Conservation (phyloP, 2,888 invertebrate genomes). For the Eugnorisma glareosa region DNA sequence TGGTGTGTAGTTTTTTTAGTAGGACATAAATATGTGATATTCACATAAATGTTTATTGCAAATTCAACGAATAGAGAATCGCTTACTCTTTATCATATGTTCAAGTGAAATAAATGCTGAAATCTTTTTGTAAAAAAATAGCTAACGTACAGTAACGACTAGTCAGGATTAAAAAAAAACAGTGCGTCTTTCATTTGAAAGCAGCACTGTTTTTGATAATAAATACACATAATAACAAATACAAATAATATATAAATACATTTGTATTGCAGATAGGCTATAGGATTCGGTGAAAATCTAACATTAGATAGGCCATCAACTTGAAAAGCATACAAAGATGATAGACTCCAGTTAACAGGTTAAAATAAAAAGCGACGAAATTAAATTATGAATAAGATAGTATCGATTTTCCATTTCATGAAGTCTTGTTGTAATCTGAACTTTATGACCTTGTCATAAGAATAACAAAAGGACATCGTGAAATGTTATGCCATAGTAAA, state of each 20-base stretch:
- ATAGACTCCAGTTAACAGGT: background rate
- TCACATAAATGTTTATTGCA: slow-evolving; percentile 39
- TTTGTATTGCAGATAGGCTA: background rate
- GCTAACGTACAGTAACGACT: background rate
- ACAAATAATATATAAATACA: too few species aligned
- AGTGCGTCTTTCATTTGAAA: background rate
- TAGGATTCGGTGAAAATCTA: background rate
- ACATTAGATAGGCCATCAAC: background rate
- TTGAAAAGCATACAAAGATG: background rate
- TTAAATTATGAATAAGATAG: background rate
- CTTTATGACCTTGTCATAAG: background rate
- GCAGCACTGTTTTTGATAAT: too few species aligned
- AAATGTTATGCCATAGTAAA: background rate
- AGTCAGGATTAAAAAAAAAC: background rate
- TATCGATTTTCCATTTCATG: background rate
- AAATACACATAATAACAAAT: too few species aligned
- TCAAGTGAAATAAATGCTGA: background rate
- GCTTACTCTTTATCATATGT: background rate
- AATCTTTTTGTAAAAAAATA: background rate
- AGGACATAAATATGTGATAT: slow-evolving; percentile 41
- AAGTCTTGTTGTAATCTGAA: background rate
- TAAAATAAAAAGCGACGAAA: background rate
- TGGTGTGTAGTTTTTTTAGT: background rate
- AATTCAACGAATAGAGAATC: background rate
- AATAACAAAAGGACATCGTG: background rate